phyloP scores from a whole-genome alignment of 1,140 invertebrate species.

The Hyphantria cunea region DNA sequence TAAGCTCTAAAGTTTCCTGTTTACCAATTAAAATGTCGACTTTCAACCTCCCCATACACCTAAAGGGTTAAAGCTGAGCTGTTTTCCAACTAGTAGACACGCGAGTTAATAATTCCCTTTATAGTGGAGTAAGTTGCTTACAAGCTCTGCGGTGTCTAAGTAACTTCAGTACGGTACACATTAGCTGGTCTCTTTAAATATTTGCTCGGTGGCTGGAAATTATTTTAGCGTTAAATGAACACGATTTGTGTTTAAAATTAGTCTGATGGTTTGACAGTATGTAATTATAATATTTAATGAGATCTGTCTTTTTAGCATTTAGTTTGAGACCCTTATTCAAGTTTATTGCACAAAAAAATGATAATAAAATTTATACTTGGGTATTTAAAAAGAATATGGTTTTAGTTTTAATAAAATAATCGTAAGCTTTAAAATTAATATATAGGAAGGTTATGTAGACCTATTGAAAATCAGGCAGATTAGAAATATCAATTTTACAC shows the following conservation, averaged over 20 bases:
- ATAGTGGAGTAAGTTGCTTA: constrained; percentile 29
- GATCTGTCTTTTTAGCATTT: too few relatives aligned
- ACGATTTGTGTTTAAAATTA: constrained; percentile 11
- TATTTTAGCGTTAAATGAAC: constrained; percentile 17
- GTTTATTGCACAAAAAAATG: too few relatives aligned
- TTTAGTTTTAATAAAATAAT: constrained; percentile 40
- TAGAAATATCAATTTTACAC: too few relatives aligned
- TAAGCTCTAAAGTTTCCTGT: constrained; percentile 19
- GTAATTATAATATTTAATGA: constrained; percentile 1
- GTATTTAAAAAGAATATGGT: background rate
- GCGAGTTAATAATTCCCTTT: constrained; percentile 29
- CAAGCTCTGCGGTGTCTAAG: constrained; percentile 23
- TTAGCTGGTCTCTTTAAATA: constrained; percentile 30
- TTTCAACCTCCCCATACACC: constrained; percentile 25
- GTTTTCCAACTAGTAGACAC: constrained; percentile 29
- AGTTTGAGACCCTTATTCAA: too few relatives aligned
- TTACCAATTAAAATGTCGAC: constrained; percentile 31
- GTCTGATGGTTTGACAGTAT: constrained; percentile 11
- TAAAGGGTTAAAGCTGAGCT: constrained; percentile 24
- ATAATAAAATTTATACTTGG: too few relatives aligned
- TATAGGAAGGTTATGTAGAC: too few relatives aligned
- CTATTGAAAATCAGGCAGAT: too few relatives aligned
- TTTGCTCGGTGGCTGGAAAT: constrained; percentile 26
- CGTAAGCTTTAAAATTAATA: too few relatives aligned
- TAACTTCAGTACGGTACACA: constrained; percentile 26